These are phyloP conservation scores for Aix galericulata DNA, from an alignment of 2,113 vertebrate species.

Conservation along the genomic window DNA sequence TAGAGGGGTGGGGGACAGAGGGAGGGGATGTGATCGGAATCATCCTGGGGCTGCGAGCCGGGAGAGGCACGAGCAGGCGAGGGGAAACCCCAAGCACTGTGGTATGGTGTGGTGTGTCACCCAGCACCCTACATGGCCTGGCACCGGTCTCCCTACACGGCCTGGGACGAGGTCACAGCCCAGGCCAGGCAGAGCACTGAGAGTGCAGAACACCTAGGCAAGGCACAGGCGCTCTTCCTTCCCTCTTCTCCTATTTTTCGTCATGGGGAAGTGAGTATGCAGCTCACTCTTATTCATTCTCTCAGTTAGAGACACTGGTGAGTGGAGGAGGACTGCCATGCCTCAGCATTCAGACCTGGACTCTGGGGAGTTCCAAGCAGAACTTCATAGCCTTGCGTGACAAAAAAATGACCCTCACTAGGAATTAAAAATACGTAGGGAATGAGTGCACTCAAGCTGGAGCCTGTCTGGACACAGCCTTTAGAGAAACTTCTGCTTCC, in stretches of 20 bases:
- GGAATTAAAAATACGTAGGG: neutral
- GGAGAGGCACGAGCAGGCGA: neutral
- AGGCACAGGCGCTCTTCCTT: neutral
- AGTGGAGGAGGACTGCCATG: rapidly evolving
- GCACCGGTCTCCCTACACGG: neutral
- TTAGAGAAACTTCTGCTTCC: neutral
- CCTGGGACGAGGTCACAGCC: neutral
- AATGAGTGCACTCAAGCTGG: neutral
- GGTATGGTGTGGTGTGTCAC: too few relatives aligned
- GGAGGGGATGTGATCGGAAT: neutral
- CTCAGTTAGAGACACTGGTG: neutral
- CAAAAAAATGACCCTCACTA: neutral
- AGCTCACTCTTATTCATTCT: rapidly evolving
- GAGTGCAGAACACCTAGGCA: too few relatives aligned
- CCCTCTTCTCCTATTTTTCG: too few relatives aligned
- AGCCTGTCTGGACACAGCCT: neutral
- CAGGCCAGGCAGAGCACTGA: neutral
- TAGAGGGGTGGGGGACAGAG: conserved; percentile 49
- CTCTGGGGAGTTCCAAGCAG: neutral
- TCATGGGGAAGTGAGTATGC: rapidly evolving
- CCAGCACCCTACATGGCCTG: too few relatives aligned
- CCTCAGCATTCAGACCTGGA: neutral
- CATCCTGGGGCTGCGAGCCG: neutral
- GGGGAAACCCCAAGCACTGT: too few relatives aligned
- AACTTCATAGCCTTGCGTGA: neutral